Evolutionary conservation across 2,888 invertebrate genomes (phyloP).

Genomic region (Agonum fuliginosum): DNA sequence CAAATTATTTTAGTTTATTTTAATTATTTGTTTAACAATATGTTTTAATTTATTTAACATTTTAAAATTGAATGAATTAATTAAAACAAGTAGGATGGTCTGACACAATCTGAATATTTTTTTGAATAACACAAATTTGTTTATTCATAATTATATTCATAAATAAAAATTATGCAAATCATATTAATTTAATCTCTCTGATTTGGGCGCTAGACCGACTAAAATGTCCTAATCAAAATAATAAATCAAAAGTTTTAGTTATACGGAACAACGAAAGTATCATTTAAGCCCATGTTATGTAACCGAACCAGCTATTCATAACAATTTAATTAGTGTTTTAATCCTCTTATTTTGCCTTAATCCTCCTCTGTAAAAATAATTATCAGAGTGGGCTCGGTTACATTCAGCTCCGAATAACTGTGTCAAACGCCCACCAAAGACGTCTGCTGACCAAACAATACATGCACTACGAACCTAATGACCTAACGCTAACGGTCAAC

Average conservation of each 20-base stretch:
- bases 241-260: not conserved
- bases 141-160: no score
- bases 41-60: no score
- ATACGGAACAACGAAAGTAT: not conserved
- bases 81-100: no score
- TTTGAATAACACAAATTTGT: no score
- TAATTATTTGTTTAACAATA: no score
- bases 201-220: no score
- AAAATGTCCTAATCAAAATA: not conserved
- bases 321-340: not conserved
- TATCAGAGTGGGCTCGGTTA: not conserved
- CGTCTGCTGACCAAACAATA: slow-evolving; percentile 19
- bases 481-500: not conserved
- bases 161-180: no score
- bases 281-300: not conserved
- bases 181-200: no score
- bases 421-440: slow-evolving; percentile 30
- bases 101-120: no score
- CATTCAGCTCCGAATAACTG: slow-evolving; percentile 33
- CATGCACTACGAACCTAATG: slow-evolving; percentile 25
- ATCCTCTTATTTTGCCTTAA: slow-evolving; percentile 22
- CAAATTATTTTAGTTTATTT: no score
- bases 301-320: not conserved
- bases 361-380: slow-evolving; percentile 18
- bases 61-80: no score